phyloP scores from a whole-genome alignment of 2,797 vertebrate genomes.

The Cichlasoma orientale region DNA sequence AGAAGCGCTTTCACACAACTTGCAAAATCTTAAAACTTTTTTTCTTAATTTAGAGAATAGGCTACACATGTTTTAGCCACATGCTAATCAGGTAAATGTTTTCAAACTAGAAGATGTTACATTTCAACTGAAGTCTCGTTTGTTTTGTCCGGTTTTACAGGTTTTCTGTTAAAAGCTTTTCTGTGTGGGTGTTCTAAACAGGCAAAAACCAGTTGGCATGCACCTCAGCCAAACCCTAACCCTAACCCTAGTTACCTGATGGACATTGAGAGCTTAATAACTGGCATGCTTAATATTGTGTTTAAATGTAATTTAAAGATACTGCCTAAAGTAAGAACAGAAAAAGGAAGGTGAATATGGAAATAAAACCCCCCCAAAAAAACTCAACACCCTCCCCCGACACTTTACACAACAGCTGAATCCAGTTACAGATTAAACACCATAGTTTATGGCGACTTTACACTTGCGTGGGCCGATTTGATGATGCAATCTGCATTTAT shows the following conservation, averaged over 20 bases:
- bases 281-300: conserved; percentile 39
- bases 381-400: background rate
- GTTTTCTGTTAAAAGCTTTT: background rate
- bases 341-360: background rate
- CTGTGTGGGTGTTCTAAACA: too few species aligned
- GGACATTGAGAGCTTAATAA: background rate
- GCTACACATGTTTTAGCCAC: too few species aligned
- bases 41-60: too few species aligned
- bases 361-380: background rate
- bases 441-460: conserved; percentile 29
- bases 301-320: conserved; percentile 9
- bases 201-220: too few species aligned
- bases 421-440: conserved; percentile 15
- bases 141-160: too few species aligned
- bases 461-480: conserved; percentile 24
- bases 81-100: too few species aligned
- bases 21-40: too few species aligned
- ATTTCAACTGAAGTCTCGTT: too few species aligned
- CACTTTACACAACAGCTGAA: conserved; percentile 1
- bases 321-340: conserved; percentile 22
- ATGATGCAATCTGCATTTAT: conserved; percentile 50
- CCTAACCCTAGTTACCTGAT: background rate
- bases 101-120: too few species aligned
- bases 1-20: too few species aligned
- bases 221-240: too few species aligned